Percentiles rank a stretch among this genome's conserved stretches.
These are phyloP conservation scores for Lacanobia oleracea DNA, from an alignment of 2,888 invertebrate genomes.

Conservation along the genomic window DNA sequence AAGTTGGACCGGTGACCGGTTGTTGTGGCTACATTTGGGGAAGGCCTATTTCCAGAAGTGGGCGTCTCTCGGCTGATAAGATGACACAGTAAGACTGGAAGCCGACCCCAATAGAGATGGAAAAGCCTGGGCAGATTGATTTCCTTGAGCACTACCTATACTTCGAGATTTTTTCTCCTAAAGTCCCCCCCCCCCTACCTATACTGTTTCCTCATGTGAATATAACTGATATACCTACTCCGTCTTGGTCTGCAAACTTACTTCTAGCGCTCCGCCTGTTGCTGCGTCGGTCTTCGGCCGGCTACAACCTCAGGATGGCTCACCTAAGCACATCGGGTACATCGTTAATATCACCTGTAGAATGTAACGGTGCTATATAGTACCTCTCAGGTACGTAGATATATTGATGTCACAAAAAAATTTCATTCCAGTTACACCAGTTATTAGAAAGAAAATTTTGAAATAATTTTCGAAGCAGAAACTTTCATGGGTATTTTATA, in stretches of 20 bases:
- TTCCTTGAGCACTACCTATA: background rate
- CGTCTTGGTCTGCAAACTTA: background rate
- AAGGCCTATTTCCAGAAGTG: too few relatives aligned
- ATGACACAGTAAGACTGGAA: background rate
- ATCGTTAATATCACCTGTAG: slow-evolving; percentile 19
- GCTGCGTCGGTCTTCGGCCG: background rate
- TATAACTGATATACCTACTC: background rate
- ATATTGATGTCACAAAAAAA: too few relatives aligned
- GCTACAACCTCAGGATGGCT: background rate
- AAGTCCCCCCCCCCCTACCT: too few relatives aligned
- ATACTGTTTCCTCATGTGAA: background rate
- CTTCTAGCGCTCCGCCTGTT: background rate
- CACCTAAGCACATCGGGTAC: background rate
- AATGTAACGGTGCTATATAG: background rate
- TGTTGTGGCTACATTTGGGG: too few relatives aligned
- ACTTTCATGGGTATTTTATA: background rate
- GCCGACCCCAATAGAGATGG: background rate
- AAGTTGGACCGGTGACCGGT: too few relatives aligned
- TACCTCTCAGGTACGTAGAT: too few relatives aligned
- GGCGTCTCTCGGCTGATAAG: too few relatives aligned
- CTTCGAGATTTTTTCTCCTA: background rate
- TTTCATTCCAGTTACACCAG: too few relatives aligned
- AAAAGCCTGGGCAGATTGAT: background rate
- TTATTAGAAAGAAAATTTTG: background rate
- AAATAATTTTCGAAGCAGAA: background rate